Evolutionary conservation across 2,888 invertebrate genomes (phyloP).

Genomic region (Baronia brevicornis): DNA sequence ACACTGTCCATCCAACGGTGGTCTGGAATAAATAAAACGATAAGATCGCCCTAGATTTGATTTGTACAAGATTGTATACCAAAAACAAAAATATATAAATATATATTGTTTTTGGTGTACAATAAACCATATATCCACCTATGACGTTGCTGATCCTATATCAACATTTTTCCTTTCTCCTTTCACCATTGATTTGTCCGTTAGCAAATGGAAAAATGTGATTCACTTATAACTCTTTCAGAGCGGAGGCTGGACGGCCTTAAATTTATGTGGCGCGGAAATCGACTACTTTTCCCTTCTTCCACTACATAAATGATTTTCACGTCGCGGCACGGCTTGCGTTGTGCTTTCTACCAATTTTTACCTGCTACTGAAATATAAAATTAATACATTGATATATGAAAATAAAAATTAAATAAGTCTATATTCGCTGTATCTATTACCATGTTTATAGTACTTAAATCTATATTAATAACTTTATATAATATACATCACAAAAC

Average conservation of each 20-base stretch:
- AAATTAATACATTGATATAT: conserved; percentile 33
- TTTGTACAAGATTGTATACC: too few relatives aligned
- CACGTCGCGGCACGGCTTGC: conserved; percentile 31
- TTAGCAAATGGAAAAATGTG: conserved; percentile 43
- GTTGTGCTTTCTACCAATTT: conserved; percentile 6
- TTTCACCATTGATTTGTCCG: conserved; percentile 22
- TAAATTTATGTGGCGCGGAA: conserved; percentile 47
- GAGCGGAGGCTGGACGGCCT: conserved; percentile 26
- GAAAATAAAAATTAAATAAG: conserved; percentile 35
- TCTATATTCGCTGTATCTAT: too few relatives aligned
- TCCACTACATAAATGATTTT: conserved; percentile 62
- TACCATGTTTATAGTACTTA: too few relatives aligned
- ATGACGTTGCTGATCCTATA: conserved; percentile 7
- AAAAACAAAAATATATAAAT: neutral
- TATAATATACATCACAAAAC: too few relatives aligned
- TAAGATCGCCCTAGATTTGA: too few relatives aligned
- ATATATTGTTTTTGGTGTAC: conserved; percentile 6
- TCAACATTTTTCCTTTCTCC: conserved; percentile 12
- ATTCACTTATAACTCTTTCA: conserved; percentile 55
- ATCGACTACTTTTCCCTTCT: conserved; percentile 47
- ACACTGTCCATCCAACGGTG: too few relatives aligned
- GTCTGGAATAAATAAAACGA: too few relatives aligned
- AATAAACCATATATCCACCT: conserved; percentile 11
- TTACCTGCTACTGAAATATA: conserved; percentile 26
- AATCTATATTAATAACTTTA: too few relatives aligned